Conservation (phyloP, 1,140 invertebrate species). For the Leptinotarsa undecemlineata region DNA sequence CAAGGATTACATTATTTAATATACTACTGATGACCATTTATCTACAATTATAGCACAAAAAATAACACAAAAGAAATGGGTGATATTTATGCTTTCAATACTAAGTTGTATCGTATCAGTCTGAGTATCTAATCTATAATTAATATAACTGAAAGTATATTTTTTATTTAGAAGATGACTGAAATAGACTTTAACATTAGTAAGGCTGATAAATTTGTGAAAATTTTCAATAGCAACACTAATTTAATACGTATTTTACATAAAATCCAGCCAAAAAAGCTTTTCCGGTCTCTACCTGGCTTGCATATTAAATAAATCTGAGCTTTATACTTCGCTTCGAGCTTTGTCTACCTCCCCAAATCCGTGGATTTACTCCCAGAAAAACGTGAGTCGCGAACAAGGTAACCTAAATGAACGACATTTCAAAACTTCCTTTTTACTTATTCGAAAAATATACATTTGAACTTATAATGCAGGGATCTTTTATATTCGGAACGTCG, state of each 20-base stretch:
- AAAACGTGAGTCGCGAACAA: conserved; percentile 16
- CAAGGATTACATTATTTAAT: too few relatives aligned
- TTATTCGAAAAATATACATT: not conserved
- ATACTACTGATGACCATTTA: too few relatives aligned
- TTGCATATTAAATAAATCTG: conserved; percentile 26
- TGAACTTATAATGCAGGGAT: not conserved
- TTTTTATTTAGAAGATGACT: too few relatives aligned
- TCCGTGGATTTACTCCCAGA: conserved; percentile 24
- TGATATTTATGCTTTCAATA: too few relatives aligned
- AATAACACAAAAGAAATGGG: too few relatives aligned
- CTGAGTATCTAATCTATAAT: too few relatives aligned
- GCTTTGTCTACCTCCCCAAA: conserved; percentile 25
- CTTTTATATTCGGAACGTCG: too few relatives aligned
- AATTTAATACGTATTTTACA: conserved; percentile 7
- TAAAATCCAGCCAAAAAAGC: conserved; percentile 17
- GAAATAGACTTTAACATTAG: too few relatives aligned
- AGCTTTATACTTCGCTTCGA: conserved; percentile 25
- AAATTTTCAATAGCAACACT: not conserved
- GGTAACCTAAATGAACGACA: conserved; percentile 14
- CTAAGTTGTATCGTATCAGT: too few relatives aligned
- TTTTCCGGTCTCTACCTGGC: conserved; percentile 7
- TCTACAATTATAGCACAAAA: too few relatives aligned
- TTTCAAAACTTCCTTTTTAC: not conserved
- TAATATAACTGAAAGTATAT: too few relatives aligned
- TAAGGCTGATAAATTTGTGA: not conserved